Percentiles rank a stretch among this genome's conserved stretches.
phyloP scores from a whole-genome alignment of 2,797 vertebrate species.

The Antennarius maculatus region DNA sequence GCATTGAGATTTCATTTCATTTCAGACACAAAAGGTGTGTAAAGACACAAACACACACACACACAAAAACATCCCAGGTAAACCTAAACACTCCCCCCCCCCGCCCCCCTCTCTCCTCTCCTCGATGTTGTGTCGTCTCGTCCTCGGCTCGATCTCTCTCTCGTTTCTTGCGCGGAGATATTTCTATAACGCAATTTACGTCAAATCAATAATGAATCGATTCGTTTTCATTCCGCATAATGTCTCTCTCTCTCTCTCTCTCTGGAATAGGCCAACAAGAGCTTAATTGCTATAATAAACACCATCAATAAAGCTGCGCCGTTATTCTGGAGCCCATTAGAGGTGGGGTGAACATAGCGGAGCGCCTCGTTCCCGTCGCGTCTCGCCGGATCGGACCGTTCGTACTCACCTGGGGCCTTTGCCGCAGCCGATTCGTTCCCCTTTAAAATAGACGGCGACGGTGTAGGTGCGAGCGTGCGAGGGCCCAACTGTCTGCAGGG shows the following conservation, averaged over 20 bases:
- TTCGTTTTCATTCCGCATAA: slow-evolving; percentile 73
- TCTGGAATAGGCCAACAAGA: slow-evolving; percentile 51
- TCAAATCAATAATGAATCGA: slow-evolving; percentile 72
- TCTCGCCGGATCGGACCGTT: slow-evolving; percentile 34
- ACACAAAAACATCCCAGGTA: slow-evolving; percentile 14
- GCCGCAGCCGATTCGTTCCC: slow-evolving; percentile 96
- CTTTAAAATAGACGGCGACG: slow-evolving; percentile 98
- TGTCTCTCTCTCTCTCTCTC: slow-evolving; percentile 63
- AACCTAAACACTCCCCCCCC: neutral
- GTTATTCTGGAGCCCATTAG: slow-evolving; percentile 73
- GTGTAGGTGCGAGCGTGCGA: slow-evolving; percentile 97
- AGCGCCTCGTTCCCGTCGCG: slow-evolving; percentile 32
- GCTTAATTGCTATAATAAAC: slow-evolving; percentile 78
- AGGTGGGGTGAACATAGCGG: slow-evolving; percentile 27
- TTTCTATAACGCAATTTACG: slow-evolving; percentile 68
- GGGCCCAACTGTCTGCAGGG: slow-evolving; percentile 95
- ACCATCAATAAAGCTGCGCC: slow-evolving; percentile 66
- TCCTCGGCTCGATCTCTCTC: slow-evolving; percentile 5
- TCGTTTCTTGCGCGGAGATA: slow-evolving; percentile 22
- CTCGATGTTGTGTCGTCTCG: slow-evolving; percentile 1
- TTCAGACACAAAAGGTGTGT: slow-evolving; percentile 34
- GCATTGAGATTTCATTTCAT: slow-evolving; percentile 44
- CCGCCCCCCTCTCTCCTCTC: too few relatives aligned
- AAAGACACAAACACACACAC: neutral
- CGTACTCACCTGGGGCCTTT: slow-evolving; percentile 94